Evolutionary conservation across 2,113 vertebrate genomes (phyloP), one percentile per base, ranked within the genome.

Genomic region (Urocitellus parryii): DNA sequence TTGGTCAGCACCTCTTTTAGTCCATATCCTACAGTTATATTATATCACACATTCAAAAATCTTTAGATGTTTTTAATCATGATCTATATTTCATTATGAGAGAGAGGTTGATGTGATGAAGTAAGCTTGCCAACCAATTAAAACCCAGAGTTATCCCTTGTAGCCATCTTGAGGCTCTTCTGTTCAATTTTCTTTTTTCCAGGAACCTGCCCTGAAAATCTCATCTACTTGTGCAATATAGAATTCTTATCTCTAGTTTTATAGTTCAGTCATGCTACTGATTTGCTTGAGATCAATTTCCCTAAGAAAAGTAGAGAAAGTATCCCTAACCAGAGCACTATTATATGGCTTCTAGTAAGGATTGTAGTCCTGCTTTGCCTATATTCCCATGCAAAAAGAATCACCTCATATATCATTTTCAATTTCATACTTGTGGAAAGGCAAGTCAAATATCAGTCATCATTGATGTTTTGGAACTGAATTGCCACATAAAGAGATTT

Each of bases 401-500:
- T 53, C 20, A 4, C 12, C 12, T 89, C 7, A 12, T 42, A 67
- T 45, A 67, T 93, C 93, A 76, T 32, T 6, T 53, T 39, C 20
- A 88, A 73, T 45, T 76, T 81, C 78, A 58, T 32, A 61, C 14
- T 91, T 81, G 22, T 77, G 27, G 72, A 89, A 70, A 37, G 65
- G 2, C 12, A 82, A 58, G 11, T 65, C 65, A 94, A 34, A 24
- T 76, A 68, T 12, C 18, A 84, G 63, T 34, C 80, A 53, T 87
- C 39, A 65, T 79, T 90, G 29, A 70, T 67, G 74, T 8, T 3
- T 88, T 16, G 58, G 85, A 65, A 80, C 53, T 80, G 13, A 90
- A 74, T 79, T 93, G 12, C 4, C 39, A 65, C 68, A 89, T 88
- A 88, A 84, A 65, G 29, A 67, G 53, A 93, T 70, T 72, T 90